Evolutionary conservation across 2,113 vertebrate genomes (phyloP).

Genomic region (Cyanoderma ruficeps): DNA sequence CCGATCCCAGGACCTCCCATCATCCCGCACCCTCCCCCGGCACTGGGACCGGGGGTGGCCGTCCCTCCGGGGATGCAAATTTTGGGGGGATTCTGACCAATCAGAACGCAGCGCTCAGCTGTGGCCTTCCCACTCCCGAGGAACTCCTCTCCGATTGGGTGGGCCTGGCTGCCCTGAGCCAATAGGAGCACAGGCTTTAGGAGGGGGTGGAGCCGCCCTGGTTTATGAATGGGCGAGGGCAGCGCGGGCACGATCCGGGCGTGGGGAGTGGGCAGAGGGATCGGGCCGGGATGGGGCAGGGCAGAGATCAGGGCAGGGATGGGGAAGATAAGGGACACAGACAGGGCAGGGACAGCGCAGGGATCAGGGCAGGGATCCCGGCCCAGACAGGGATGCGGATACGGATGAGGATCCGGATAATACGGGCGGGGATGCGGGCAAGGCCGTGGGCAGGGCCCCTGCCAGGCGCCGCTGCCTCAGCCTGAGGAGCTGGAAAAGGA

Average conservation of each 20-base stretch:
- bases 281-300: too few relatives aligned
- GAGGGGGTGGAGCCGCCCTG: neutral
- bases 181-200: neutral
- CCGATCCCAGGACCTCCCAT: neutral
- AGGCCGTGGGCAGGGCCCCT: neutral
- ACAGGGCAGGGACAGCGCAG: neutral
- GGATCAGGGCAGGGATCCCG: neutral
- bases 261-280: neutral
- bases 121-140: fast-evolving
- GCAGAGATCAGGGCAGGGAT: neutral
- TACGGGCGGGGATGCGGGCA: neutral
- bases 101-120: neutral
- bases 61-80: neutral
- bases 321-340: too few relatives aligned
- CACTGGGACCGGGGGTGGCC: neutral
- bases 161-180: fast-evolving
- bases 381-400: neutral
- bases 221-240: neutral
- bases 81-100: neutral
- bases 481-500: neutral
- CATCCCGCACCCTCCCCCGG: too few relatives aligned
- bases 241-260: neutral
- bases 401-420: neutral
- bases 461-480: neutral
- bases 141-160: neutral